phyloP scores from a whole-genome alignment of 2,888 invertebrate species.

The Masnerella sp. region DNA sequence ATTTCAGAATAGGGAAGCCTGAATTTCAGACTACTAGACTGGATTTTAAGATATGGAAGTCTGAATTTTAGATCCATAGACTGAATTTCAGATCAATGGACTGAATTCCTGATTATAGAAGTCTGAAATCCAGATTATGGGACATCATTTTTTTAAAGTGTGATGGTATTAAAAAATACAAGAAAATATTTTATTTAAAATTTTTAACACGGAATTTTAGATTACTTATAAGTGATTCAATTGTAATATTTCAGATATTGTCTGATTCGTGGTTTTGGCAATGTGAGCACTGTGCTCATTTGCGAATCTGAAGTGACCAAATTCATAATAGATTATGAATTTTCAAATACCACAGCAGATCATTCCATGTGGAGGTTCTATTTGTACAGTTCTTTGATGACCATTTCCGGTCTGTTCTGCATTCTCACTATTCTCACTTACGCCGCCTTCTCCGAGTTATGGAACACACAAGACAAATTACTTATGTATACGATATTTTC shows the following conservation, averaged over 20 bases:
- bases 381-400: conserved; percentile 25
- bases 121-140: no score
- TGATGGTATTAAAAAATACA: no score
- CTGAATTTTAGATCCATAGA: no score
- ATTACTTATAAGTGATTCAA: background rate
- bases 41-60: no score
- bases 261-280: background rate
- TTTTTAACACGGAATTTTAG: no score
- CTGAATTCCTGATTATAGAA: no score
- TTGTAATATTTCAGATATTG: conserved; percentile 38
- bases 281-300: conserved; percentile 17
- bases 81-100: no score
- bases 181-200: no score
- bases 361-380: conserved; percentile 35
- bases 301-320: conserved; percentile 40
- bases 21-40: no score
- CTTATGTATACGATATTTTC: conserved; percentile 39
- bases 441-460: conserved; percentile 47
- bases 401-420: conserved; percentile 41
- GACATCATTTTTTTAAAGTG: background rate
- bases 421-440: conserved; percentile 47
- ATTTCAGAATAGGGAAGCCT: no score
- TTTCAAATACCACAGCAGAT: background rate
- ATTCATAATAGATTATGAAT: conserved; percentile 10
- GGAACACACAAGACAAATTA: conserved; percentile 48